Conservation (phyloP, 2,888 invertebrate genomes). For the Habrosyne pyritoides region DNA sequence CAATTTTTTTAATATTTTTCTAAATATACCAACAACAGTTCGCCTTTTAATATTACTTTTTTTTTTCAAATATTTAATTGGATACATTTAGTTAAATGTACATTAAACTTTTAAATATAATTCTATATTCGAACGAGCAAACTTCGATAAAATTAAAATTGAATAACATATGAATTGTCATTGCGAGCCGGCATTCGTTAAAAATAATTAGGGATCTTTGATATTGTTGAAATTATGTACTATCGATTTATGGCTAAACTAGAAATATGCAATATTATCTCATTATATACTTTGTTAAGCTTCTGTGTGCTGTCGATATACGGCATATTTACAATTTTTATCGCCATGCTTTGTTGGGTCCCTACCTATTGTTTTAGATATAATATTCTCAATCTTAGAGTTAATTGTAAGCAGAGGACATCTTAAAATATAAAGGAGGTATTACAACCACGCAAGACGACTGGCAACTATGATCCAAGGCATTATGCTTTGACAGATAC, state of each 20-base stretch:
- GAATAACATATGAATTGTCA: conserved; percentile 79
- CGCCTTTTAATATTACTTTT: conserved; percentile 57
- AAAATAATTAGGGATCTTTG: conserved; percentile 74
- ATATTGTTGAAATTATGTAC: conserved; percentile 80
- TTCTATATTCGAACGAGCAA: conserved; percentile 82
- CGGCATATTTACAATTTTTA: conserved; percentile 70
- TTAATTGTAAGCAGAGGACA: conserved; percentile 65
- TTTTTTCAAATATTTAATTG: conserved; percentile 70
- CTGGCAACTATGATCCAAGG: conserved; percentile 56
- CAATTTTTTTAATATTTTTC: conserved; percentile 76
- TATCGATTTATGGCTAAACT: conserved; percentile 78
- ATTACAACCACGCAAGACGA: conserved; percentile 76
- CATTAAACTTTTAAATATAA: conserved; percentile 80
- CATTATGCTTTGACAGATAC: conserved; percentile 15
- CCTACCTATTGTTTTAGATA: conserved; percentile 41
- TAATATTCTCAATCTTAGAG: conserved; percentile 59
- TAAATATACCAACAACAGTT: conserved; percentile 84
- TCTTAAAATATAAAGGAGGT: conserved; percentile 63
- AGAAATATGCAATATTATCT: conserved; percentile 67
- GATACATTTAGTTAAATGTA: conserved; percentile 68
- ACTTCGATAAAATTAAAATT: conserved; percentile 83
- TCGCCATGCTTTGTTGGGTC: conserved; percentile 54
- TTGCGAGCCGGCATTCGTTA: conserved; percentile 52
- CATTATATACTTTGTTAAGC: conserved; percentile 68
- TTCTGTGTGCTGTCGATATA: conserved; percentile 63